A percentile compares a stretch with the other conserved stretches of the same genome.
Conservation (phyloP, 1,140 invertebrate species). For the Bradynema listronoti region DNA sequence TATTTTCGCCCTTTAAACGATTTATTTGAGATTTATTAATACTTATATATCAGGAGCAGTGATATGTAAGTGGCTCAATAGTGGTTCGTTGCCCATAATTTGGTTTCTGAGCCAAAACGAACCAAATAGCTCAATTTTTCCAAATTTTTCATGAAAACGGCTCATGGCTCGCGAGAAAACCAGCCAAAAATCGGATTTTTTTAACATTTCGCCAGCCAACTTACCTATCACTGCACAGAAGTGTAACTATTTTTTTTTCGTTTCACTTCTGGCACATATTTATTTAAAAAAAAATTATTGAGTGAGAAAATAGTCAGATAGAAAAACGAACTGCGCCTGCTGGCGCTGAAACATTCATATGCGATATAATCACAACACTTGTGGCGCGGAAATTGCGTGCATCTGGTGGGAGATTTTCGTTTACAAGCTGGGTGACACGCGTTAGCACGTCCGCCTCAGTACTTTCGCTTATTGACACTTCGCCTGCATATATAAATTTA, state of each 20-base stretch:
- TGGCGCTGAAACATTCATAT: slow-evolving; percentile 44
- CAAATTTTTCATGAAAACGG: too few relatives aligned
- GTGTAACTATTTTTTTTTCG: too few relatives aligned
- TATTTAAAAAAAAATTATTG: too few relatives aligned
- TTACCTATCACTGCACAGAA: too few relatives aligned
- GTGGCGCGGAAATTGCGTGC: slow-evolving; percentile 31
- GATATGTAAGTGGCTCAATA: background rate
- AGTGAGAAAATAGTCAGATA: background rate
- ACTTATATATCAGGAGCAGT: background rate
- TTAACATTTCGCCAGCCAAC: too few relatives aligned
- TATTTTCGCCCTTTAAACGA: slow-evolving; percentile 33
- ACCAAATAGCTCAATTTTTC: too few relatives aligned
- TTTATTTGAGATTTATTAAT: too few relatives aligned
- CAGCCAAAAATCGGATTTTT: too few relatives aligned
- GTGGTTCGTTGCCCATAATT: background rate
- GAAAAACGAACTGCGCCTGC: slow-evolving; percentile 19
- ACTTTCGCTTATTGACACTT: slow-evolving; percentile 46
- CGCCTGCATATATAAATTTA: too few relatives aligned
- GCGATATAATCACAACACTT: slow-evolving; percentile 45
- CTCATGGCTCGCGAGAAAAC: too few relatives aligned
- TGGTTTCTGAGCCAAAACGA: too few relatives aligned
- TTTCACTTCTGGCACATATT: too few relatives aligned
- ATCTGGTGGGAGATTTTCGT: slow-evolving; percentile 34
- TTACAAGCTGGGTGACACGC: slow-evolving; percentile 36
- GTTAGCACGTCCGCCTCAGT: slow-evolving; percentile 36